phyloP scores from a whole-genome alignment of 2,113 vertebrate species.

The Canis aureus region DNA sequence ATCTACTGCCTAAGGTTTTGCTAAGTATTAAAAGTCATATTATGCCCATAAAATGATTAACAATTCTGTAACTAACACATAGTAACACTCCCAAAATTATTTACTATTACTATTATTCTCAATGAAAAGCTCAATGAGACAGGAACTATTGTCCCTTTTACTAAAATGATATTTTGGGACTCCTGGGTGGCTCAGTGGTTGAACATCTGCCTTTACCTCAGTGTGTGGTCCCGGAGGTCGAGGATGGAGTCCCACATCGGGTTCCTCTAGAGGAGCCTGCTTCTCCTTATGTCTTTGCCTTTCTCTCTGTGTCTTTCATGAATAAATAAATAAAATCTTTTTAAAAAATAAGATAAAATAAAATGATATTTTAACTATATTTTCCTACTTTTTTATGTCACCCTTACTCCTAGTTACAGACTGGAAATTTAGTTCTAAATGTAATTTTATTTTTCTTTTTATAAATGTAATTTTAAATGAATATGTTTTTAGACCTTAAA shows the following conservation, averaged over 20 bases:
- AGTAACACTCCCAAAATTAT: background rate
- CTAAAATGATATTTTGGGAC: conserved; percentile 36
- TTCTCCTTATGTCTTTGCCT: too few species aligned
- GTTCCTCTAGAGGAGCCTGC: too few species aligned
- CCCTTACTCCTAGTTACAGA: background rate
- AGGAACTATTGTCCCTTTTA: conserved; percentile 14
- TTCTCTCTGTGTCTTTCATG: too few species aligned
- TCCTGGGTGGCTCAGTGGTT: too few species aligned
- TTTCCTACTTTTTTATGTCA: conserved; percentile 48
- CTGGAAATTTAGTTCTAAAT: background rate
- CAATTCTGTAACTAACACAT: background rate
- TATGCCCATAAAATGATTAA: conserved; percentile 19
- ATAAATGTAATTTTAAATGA: background rate
- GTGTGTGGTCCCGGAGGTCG: too few species aligned
- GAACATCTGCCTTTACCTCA: too few species aligned
- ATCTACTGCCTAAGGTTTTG: background rate
- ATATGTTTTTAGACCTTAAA: background rate
- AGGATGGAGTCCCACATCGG: too few species aligned
- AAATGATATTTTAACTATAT: conserved; percentile 52
- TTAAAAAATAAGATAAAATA: background rate
- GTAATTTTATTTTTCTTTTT: background rate
- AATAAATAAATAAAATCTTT: too few species aligned
- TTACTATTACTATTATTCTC: conserved; percentile 13
- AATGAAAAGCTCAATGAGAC: conserved; percentile 35
- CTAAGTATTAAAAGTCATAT: conserved; percentile 43